Conservation (phyloP, 2,797 vertebrate species). For the Taeniopygia guttata region DNA sequence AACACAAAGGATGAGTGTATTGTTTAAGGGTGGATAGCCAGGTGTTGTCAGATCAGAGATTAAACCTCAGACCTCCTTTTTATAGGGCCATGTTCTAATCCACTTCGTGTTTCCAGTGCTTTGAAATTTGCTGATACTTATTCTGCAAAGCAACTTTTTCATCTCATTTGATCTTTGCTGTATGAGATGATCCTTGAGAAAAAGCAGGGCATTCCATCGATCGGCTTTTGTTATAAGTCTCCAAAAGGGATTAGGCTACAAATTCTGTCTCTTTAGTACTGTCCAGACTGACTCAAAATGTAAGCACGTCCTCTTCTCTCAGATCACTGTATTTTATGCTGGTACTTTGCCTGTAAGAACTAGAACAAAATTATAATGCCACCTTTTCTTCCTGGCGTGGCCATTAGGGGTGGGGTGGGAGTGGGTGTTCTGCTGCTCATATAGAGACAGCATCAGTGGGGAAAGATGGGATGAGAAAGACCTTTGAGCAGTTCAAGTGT, state of each 20-base stretch:
- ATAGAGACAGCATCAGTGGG: background rate
- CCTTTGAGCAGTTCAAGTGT: background rate
- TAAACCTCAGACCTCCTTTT: background rate
- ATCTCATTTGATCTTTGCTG: background rate
- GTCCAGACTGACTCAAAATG: background rate
- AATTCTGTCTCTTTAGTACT: background rate
- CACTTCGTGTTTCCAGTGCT: background rate
- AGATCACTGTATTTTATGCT: background rate
- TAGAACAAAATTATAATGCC: background rate
- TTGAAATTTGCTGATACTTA: constrained; percentile 3
- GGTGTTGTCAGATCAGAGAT: background rate
- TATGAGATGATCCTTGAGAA: background rate
- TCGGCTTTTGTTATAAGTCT: background rate
- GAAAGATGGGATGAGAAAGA: background rate
- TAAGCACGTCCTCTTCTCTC: background rate
- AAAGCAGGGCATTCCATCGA: background rate
- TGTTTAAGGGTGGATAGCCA: background rate
- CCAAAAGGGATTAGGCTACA: background rate
- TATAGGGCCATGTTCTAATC: background rate
- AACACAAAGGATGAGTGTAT: background rate
- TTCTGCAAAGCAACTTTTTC: background rate
- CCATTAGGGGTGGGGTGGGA: background rate
- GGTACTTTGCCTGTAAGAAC: background rate
- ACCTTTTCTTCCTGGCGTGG: background rate
- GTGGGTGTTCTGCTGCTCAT: background rate